A percentile compares a stretch with the other conserved stretches of the same genome.
phyloP scores from a whole-genome alignment of 35 echinoderm and acorn worm genomes.

The Lytechinus variegatus region DNA sequence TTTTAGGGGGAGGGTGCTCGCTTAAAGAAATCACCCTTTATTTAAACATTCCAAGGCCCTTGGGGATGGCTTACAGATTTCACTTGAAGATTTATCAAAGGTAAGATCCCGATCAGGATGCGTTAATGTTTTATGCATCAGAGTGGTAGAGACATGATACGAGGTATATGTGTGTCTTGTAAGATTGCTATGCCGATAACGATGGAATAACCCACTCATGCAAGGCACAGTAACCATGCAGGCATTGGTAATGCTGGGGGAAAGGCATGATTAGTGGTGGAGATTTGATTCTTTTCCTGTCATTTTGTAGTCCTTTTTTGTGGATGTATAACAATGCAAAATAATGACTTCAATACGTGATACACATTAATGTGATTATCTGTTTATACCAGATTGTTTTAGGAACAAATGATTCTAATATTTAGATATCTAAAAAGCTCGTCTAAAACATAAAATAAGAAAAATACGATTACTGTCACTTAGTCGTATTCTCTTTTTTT shows the following conservation, averaged over 20 bases:
- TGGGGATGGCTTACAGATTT: no score
- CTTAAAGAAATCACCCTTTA: no score
- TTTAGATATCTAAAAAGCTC: no score
- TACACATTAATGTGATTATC: no score
- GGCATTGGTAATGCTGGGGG: neutral
- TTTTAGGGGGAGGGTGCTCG: no score
- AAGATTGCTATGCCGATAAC: neutral
- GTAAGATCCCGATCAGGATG: neutral
- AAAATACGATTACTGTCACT: no score
- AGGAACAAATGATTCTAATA: no score
- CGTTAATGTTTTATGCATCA: neutral
- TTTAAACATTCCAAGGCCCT: no score
- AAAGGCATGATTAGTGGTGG: neutral
- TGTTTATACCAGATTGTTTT: no score
- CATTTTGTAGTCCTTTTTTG: neutral
- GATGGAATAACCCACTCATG: neutral
- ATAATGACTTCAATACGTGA: no score
- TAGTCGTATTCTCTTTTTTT: no score
- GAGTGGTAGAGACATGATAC: neutral
- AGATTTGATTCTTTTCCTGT: neutral
- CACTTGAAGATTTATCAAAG: neutral
- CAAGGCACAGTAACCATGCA: neutral
- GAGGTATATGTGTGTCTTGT: neutral
- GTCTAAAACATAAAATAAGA: no score
- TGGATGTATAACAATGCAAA: neutral